A percentile compares a stretch with the other conserved stretches of the same genome.
Evolutionary conservation across 2,797 vertebrate species (phyloP).

Genomic region (Thalassophryne amazonica): DNA sequence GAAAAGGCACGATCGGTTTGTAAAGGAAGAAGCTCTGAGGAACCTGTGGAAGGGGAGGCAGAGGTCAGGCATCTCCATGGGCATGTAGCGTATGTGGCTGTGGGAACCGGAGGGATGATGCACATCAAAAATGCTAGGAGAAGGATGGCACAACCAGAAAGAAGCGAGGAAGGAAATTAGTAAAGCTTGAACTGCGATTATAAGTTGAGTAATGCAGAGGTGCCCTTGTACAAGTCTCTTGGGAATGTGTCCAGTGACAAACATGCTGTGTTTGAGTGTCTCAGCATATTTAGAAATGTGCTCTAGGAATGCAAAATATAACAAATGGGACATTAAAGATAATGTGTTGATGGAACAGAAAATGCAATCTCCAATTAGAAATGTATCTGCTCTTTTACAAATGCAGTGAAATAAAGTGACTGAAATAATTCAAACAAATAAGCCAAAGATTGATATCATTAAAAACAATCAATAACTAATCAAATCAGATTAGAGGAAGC

Average conservation of each 20-base stretch:
- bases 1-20: not conserved
- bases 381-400: too few relatives aligned
- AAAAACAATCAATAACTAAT: too few relatives aligned
- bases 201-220: not conserved
- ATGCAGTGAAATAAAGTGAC: too few relatives aligned
- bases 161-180: slow-evolving; percentile 13
- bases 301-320: too few relatives aligned
- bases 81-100: not conserved
- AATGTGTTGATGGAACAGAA: too few relatives aligned
- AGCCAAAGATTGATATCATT: too few relatives aligned
- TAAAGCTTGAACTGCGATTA: not conserved
- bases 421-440: too few relatives aligned
- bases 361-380: too few relatives aligned
- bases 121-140: slow-evolving; percentile 18
- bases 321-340: too few relatives aligned
- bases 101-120: not conserved
- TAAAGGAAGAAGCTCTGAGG: slow-evolving; percentile 30
- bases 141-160: not conserved
- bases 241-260: not conserved
- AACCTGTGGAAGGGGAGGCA: slow-evolving; percentile 19
- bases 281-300: too few relatives aligned
- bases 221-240: slow-evolving; percentile 18
- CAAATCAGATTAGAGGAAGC: too few relatives aligned
- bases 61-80: slow-evolving; percentile 31
- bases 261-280: not conserved